Conservation (phyloP, 1,140 invertebrate genomes). For the Diorhabda sublineata region DNA sequence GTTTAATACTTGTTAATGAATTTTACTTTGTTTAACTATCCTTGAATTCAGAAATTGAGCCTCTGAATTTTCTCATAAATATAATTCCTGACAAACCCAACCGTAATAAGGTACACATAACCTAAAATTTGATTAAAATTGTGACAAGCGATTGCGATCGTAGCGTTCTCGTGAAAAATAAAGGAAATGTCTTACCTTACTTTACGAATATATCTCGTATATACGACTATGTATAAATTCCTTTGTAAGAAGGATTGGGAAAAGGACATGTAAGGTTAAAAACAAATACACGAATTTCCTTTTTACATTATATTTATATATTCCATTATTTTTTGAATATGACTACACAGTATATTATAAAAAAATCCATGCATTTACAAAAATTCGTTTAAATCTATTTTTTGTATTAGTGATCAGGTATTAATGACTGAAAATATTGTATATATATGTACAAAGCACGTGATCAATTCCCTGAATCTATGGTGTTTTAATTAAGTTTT, state of each 20-base stretch:
- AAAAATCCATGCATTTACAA: constrained; percentile 14
- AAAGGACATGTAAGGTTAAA: not conserved
- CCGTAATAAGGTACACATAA: no score
- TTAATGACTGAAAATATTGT: not conserved
- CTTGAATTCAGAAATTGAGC: no score
- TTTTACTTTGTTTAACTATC: no score
- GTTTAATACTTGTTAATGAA: no score
- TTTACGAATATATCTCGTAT: no score
- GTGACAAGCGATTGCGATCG: no score
- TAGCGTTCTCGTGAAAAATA: no score
- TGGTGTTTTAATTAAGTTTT: constrained; percentile 1
- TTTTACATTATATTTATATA: constrained; percentile 13
- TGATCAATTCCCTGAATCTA: constrained; percentile 1
- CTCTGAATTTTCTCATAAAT: no score
- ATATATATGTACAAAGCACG: constrained; percentile 3
- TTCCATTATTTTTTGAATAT: constrained; percentile 14
- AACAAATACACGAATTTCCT: constrained; percentile 2
- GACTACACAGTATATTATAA: constrained; percentile 18
- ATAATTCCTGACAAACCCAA: no score
- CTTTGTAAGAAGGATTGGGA: not conserved
- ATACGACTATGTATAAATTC: no score
- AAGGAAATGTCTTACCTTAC: no score
- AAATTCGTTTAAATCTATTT: constrained; percentile 1
- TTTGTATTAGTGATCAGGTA: constrained; percentile 1
- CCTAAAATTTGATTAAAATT: no score